Base-by-base conservation (phyloP, 2,113 vertebrate species). In the Amphiprion percula region DNA sequence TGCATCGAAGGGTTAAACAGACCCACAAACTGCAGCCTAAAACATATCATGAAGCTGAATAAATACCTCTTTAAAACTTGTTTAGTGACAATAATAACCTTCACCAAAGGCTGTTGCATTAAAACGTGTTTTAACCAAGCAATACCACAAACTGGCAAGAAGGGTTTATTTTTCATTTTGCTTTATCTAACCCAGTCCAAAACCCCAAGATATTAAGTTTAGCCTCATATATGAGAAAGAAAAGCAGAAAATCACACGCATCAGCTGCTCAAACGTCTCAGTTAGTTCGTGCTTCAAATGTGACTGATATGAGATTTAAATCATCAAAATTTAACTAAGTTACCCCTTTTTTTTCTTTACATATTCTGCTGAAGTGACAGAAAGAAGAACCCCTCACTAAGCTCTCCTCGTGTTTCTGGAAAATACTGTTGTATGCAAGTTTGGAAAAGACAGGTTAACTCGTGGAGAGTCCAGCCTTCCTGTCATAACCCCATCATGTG, bases 401-500 rank as follows among this genome's bases (percentile, higher is more conserved):
- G 4, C 2, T 21, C 14, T 53, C 21, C 19, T 50, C 1, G 19
- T 52, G 10, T 24, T 49, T 68, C 21, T 79, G 74, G 81, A 83
- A 88, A 81, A 54, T n/a, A 79, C 82, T 17, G 4, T 4, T 49
- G 17, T 9, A 37, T 21, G 71, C 1, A 79, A 85, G 7, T 54
- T 55, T 46, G 65, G 65, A 68, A 85, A 71, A 62, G 21, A 17
- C 44, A 56, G 21, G 17, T 67, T 80, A 10, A 53, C 52, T 37
- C 37, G 30, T 0, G 1, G 12, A 16, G 37, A 77, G 52, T 79
- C 74, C 66, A 5, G 52, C 80, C 79, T 83, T 90, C 85, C 56
- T 53, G 77, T 87, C 82, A 77, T 4, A 52, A 61, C 21, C 15
- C 15, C 24, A 50, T 87, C 90, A 92, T 88, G 78, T 91, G 92